These are phyloP conservation scores for Caenorhabditis auriculariae DNA, from an alignment of 2,888 invertebrate species.

Conservation along the genomic window DNA sequence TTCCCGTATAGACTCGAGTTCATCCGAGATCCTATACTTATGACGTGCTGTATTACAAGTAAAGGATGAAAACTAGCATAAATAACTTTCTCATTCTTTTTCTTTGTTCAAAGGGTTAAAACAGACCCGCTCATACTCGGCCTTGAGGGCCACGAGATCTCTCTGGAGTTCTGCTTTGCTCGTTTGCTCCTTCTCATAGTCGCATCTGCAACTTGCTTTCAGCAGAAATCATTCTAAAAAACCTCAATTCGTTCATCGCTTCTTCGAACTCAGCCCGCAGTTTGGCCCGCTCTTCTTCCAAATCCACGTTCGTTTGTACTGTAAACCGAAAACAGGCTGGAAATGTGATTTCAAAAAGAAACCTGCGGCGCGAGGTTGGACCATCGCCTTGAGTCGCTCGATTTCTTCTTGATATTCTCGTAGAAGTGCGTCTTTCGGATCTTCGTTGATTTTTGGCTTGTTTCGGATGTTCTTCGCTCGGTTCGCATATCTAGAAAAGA, in stretches of 20 bases:
- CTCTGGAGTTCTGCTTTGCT: conserved; percentile 69
- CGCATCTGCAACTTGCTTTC: conserved; percentile 52
- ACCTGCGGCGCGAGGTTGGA: conserved; percentile 55
- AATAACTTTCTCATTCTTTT: no score
- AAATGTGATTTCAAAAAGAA: no score
- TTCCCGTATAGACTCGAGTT: no score
- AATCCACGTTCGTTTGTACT: conserved; percentile 22
- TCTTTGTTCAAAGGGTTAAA: no score
- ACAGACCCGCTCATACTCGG: conserved; percentile 69
- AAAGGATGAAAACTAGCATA: no score
- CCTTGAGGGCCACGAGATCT: conserved; percentile 70
- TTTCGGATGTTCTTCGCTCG: conserved; percentile 95
- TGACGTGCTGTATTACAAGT: no score
- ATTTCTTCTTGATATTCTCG: conserved; percentile 79
- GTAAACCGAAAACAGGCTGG: no score
- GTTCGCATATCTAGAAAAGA: conserved; percentile 28
- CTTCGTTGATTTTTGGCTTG: conserved; percentile 95
- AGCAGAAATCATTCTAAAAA: not conserved
- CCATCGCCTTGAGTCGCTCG: conserved; percentile 69
- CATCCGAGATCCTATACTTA: no score
- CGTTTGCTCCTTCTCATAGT: conserved; percentile 67
- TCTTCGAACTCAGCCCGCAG: conserved; percentile 70
- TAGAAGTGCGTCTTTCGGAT: conserved; percentile 94
- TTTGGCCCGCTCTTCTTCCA: conserved; percentile 66
- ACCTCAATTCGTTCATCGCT: conserved; percentile 69